These are phyloP conservation scores for Tylochromis polylepis DNA, from an alignment of 2,113 vertebrate species.

Conservation along the genomic window DNA sequence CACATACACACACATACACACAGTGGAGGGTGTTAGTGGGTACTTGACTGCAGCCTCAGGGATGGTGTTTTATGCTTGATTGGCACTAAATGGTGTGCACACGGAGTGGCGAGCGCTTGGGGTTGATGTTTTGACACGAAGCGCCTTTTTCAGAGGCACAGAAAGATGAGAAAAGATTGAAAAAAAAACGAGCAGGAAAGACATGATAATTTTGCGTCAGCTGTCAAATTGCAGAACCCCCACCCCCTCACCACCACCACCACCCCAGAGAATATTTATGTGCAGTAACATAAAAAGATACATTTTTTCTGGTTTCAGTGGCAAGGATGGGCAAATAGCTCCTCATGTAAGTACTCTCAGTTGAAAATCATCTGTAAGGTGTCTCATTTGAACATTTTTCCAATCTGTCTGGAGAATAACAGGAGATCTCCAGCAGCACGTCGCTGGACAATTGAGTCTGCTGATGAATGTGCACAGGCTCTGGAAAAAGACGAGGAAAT, in stretches of 20 bases:
- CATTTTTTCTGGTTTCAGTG: background rate
- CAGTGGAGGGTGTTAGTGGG: constrained; percentile 12
- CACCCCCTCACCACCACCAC: background rate
- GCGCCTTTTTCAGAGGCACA: background rate
- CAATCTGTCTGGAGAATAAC: background rate
- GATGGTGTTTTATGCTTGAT: constrained; percentile 58
- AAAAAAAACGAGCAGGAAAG: background rate
- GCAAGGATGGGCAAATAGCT: background rate
- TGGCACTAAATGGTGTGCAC: constrained; percentile 54
- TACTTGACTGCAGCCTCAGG: constrained; percentile 19
- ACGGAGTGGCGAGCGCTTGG: constrained; percentile 10
- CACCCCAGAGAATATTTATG: background rate
- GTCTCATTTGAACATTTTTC: background rate
- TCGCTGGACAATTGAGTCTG: background rate
- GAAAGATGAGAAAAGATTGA: constrained; percentile 8
- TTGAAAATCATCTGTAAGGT: background rate
- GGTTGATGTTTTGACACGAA: constrained; percentile 37
- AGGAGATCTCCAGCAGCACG: background rate
- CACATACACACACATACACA: background rate
- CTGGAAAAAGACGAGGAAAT: background rate
- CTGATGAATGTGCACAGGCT: background rate
- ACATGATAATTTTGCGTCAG: background rate
- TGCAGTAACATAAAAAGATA: background rate
- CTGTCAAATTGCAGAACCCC: background rate
- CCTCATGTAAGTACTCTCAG: background rate